Evolutionary conservation across 1,140 invertebrate species (phyloP).

Genomic region (Aphaenogaster ashmeadi): DNA sequence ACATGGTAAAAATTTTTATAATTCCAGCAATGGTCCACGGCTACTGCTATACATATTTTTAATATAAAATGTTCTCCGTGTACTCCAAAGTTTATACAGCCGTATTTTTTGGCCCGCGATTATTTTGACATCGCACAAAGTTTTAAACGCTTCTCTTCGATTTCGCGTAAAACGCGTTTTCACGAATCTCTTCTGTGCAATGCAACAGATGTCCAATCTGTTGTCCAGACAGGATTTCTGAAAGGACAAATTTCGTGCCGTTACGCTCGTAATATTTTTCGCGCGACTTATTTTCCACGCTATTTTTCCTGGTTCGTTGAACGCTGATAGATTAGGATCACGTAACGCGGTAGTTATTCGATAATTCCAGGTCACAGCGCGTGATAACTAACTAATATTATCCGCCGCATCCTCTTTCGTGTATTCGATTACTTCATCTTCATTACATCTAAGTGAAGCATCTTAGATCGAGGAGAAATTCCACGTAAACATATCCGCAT

Average conservation of each 20-base stretch:
- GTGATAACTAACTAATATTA: conserved; percentile 15
- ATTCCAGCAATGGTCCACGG: no score
- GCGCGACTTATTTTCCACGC: background rate
- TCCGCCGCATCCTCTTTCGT: background rate
- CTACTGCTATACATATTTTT: no score
- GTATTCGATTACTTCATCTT: conserved; percentile 19
- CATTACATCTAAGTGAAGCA: conserved; percentile 26
- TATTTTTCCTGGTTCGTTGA: conserved; percentile 15
- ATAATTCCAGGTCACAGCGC: conserved; percentile 63
- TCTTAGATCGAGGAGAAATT: conserved; percentile 48
- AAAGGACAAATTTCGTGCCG: background rate
- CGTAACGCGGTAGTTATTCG: conserved; percentile 17
- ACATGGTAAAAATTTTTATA: no score
- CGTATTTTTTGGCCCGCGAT: background rate
- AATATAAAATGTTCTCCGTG: no score
- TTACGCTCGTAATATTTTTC: conserved; percentile 15
- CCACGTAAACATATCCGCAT: background rate
- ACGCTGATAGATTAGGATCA: conserved; percentile 8
- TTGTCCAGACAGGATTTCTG: background rate
- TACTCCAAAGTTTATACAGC: background rate
- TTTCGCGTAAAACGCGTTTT: background rate
- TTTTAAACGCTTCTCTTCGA: background rate
- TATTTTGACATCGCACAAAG: background rate
- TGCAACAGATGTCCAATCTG: background rate
- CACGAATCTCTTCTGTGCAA: background rate